Base-by-base conservation (phyloP, 2,113 vertebrate species). In the Antigone vipio region DNA sequence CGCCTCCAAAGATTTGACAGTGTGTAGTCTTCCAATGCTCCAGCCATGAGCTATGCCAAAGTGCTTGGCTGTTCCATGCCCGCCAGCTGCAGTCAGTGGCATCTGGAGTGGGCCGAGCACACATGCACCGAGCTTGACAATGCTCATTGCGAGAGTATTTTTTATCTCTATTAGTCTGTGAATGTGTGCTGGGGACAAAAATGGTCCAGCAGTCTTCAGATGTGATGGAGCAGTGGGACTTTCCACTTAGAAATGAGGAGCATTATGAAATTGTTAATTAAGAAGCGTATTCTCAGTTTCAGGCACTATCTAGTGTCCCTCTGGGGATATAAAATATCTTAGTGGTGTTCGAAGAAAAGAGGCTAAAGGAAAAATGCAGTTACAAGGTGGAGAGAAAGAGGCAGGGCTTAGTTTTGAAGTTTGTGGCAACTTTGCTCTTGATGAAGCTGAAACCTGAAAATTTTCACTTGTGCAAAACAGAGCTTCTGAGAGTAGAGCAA, bases 21-120 rank as follows among this genome's bases (percentile, higher is more conserved):
- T 21, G 11, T 3, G 0, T 5, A 9, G 26, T 23, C 60, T 40
- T 30, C n/a, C 40, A 40, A 2, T 0, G 16, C 40, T 49, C 40
- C 56, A 11, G 29, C 5, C 30, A 4, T 2, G 14, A 69, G 30
- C 63, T 35, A 3, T 21, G 56, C 47, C 49, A 7, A 15, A 21
- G n/a, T 3, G 6, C 49, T 35, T 14, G 20, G 47, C 40, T 62
- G 26, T 27, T 19, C 38, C 45, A 7, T 3, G 22, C 8, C 38
- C 60, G 50, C 16, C 35, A 9, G 26, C 58, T 30, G 19, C 60
- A 21, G 64, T 6, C 52, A 27, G 52, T 6, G 35, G 44, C 24
- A 2, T 11, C 18, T 5, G 9, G 50, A 24, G 55, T 6, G 19
- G 6, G 34, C 4, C 8, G 6, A 26, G 35, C 8, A 10, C 58